Conservation (phyloP, 2,888 invertebrate genomes). For the Melanargia galathea region DNA sequence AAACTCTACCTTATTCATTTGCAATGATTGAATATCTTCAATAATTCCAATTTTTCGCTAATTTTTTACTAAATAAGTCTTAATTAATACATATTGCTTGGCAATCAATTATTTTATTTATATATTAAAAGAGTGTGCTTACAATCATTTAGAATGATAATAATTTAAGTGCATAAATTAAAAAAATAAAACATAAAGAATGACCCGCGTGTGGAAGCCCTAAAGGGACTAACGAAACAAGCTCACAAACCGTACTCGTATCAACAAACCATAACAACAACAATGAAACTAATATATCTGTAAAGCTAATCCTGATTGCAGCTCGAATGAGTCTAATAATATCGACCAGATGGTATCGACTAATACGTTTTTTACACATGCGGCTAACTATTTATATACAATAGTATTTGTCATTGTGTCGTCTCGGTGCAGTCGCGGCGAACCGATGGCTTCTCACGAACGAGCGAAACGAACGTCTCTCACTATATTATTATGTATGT, state of each 20-base stretch:
- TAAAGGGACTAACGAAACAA: constrained; percentile 69
- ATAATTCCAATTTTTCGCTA: constrained; percentile 15
- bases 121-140: constrained; percentile 24
- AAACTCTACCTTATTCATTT: constrained; percentile 27
- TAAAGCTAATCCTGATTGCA: constrained; percentile 75
- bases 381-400: constrained; percentile 81
- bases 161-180: constrained; percentile 22
- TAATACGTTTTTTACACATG: constrained; percentile 73
- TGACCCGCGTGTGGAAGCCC: constrained; percentile 60
- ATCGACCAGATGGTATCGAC: constrained; percentile 78
- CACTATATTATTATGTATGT: constrained; percentile 71
- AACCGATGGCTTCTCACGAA: constrained; percentile 81
- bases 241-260: constrained; percentile 64
- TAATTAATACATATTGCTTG: constrained; percentile 35
- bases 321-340: constrained; percentile 79
- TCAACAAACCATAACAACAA: constrained; percentile 72
- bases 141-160: constrained; percentile 33
- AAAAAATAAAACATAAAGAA: constrained; percentile 33
- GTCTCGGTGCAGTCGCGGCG: constrained; percentile 77
- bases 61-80: constrained; percentile 18
- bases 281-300: constrained; percentile 72
- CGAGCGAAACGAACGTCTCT: constrained; percentile 74
- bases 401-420: constrained; percentile 69
- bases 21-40: constrained; percentile 23
- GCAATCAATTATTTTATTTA: constrained; percentile 30